Base-by-base conservation (phyloP, 2,888 invertebrate genomes). In the Hydroisotoma schaefferi region DNA sequence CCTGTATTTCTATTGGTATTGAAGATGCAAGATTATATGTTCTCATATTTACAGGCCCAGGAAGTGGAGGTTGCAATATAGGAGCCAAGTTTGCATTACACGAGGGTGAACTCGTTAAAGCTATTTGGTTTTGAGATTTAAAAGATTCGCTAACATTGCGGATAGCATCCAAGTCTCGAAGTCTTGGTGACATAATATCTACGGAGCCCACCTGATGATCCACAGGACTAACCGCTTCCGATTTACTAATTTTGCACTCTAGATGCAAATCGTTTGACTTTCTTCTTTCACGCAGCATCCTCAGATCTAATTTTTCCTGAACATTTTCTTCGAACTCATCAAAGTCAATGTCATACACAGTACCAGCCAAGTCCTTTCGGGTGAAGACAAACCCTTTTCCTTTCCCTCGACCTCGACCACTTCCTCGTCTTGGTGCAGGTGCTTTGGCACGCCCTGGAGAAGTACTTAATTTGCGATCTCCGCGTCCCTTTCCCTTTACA, bases 1-100 rank as follows among this genome's bases (percentile, higher is more conserved):
- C 52, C 1, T 23, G 27, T 26, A 52, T 33, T 52, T 52, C 52
- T 18, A 29, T 28, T 8, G 29, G 37, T 2, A 15, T 55, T 6
- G 20, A 18, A 20, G 20, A 2, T n/a, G 22, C 48, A 44, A 43
- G 3, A 29, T 44, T 54, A 75, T 91, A 91, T 0, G 90, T 90
- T 55, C 91, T 84, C 91, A 91, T 91, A 75, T 91, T 90, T 0
- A 91, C 91, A 0, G 91, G 91, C 1, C 90, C 91, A 0, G 91
- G 90, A 65, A 91, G 76, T 53, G 90, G 83, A 0, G 59, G 69
- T 51, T 69, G 70, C 4, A 69, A 56, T 2, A 38, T 75, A 72
- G 2, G 79, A 29, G 58, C 46, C 12, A 55, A 49, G 28, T 49
- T 52, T 20, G 18, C 51, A 33, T 52, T 52, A 37, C 18, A n/a